Percentiles rank a stretch among this genome's conserved stretches.
Evolutionary conservation across 2,888 invertebrate species (phyloP).

Genomic region (Protodeltote pygarga): DNA sequence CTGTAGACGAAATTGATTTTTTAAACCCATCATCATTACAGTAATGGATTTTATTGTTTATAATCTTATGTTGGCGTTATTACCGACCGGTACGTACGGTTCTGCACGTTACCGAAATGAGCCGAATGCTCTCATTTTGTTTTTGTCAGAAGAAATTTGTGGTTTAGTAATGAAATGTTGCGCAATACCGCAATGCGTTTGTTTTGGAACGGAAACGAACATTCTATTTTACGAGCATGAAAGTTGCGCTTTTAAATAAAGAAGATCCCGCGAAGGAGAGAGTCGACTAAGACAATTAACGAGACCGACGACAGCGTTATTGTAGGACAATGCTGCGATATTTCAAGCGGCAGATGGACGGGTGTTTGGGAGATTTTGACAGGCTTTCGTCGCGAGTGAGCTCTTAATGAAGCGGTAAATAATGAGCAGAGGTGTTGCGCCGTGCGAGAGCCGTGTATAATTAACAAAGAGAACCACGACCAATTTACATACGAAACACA

Average conservation of each 20-base stretch:
- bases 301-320: constrained; percentile 80
- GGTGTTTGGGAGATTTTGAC: constrained; percentile 79
- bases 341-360: constrained; percentile 73
- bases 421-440: constrained; percentile 82
- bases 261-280: constrained; percentile 63
- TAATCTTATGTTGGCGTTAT: constrained; percentile 72
- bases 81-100: constrained; percentile 69
- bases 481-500: constrained; percentile 62
- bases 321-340: constrained; percentile 82
- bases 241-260: constrained; percentile 66
- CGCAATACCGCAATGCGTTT: constrained; percentile 63
- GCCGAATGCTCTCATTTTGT: constrained; percentile 64
- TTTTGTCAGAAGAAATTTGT: constrained; percentile 72
- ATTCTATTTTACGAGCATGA: constrained; percentile 69
- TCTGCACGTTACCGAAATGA: constrained; percentile 77
- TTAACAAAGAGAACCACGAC: constrained; percentile 74
- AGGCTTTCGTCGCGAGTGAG: constrained; percentile 79
- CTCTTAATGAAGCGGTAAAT: constrained; percentile 86
- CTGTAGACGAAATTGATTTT: constrained; percentile 80
- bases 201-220: constrained; percentile 66
- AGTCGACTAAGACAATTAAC: constrained; percentile 77
- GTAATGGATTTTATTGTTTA: constrained; percentile 76
- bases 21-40: constrained; percentile 77
- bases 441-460: constrained; percentile 78
- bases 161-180: constrained; percentile 67